These are phyloP conservation scores for Schrankia costaestrigalis DNA, from an alignment of 2,888 invertebrate genomes.

Conservation along the genomic window DNA sequence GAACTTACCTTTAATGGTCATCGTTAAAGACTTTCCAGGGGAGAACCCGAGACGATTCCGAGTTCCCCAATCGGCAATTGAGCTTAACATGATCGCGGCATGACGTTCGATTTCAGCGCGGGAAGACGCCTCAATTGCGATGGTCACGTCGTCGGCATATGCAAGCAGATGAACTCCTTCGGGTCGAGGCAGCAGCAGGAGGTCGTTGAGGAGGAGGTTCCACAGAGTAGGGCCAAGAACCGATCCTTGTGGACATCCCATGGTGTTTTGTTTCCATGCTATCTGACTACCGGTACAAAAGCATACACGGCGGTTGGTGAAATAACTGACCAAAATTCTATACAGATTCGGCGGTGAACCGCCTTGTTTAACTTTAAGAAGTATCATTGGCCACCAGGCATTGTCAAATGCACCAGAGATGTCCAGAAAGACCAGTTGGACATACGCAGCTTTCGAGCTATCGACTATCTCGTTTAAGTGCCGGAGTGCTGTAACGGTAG, in stretches of 20 bases:
- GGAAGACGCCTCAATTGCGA: slow-evolving; percentile 20
- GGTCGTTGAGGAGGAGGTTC: slow-evolving; percentile 30
- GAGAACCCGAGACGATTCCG: background rate
- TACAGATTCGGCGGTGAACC: slow-evolving; percentile 31
- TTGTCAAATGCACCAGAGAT: slow-evolving; percentile 38
- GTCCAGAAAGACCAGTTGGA: slow-evolving; percentile 30
- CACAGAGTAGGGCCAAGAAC: slow-evolving; percentile 24
- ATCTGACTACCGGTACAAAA: slow-evolving; percentile 16
- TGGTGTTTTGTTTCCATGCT: slow-evolving; percentile 18
- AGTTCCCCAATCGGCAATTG: background rate
- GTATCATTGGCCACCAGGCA: slow-evolving; percentile 43
- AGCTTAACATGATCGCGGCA: background rate
- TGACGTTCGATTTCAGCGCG: slow-evolving; percentile 1
- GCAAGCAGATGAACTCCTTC: slow-evolving; percentile 15
- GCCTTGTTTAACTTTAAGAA: slow-evolving; percentile 31
- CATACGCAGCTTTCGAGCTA: slow-evolving; percentile 13
- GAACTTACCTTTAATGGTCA: background rate
- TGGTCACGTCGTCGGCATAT: slow-evolving; percentile 30
- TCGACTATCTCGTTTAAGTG: background rate
- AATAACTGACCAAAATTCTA: slow-evolving; percentile 27
- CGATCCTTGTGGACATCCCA: slow-evolving; percentile 33
- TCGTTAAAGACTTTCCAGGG: background rate
- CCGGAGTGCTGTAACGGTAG: slow-evolving; percentile 28
- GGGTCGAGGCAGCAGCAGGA: slow-evolving; percentile 22
- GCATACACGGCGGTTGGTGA: slow-evolving; percentile 16